Evolutionary conservation across 2,888 invertebrate genomes (phyloP), one percentile per base, ranked within the genome.

Genomic region (Synanthedon vespiformis): DNA sequence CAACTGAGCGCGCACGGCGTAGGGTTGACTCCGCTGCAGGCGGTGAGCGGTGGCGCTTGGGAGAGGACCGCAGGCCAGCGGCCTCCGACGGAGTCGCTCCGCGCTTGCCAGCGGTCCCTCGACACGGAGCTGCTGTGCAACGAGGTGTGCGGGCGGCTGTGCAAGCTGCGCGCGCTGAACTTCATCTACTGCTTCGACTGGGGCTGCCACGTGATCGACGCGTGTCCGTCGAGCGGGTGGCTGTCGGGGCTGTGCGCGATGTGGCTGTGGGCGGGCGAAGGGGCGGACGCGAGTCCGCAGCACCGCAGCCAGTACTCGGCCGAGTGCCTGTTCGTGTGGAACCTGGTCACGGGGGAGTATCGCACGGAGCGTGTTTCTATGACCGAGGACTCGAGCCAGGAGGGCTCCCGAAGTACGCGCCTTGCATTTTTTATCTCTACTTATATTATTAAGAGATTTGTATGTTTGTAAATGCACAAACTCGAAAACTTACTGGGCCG

Each of bases 1-100:
- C 93, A 92, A 51, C 87, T 94, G 61, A 89, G 91, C 53, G 93
- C 93, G 4, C 91, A 92, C 70, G 93, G 93, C 53, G 90, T 92
- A 49, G 91, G 91, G 51, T 90, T 90, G 68, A 86, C 86, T 10
- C 89, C 91, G 57, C 89, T 93, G 77, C 92, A 92, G 70, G 91
- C 90, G 73, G 89, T 92, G 48, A 88, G 90, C 55, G 85, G 80
- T 3, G 72, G 67, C 14, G 82, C 83, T 0, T 87, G 83, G 82
- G 81, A 82, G 57, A 72, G 80, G 1, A 51, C 55, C 22, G 16
- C 48, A 4, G 48, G 48, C 16, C 14, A 13, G 48, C 44, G 34
- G 12, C 54, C 53, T 2, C 70, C 70, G 1, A 61, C 69, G 1
- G 77, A 74, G 51, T 81, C 86, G 0, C 57, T 83, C 34, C 67